Evolutionary conservation across 2,888 invertebrate genomes (phyloP).

Genomic region (Bursaphelenchus okinawaensis): DNA sequence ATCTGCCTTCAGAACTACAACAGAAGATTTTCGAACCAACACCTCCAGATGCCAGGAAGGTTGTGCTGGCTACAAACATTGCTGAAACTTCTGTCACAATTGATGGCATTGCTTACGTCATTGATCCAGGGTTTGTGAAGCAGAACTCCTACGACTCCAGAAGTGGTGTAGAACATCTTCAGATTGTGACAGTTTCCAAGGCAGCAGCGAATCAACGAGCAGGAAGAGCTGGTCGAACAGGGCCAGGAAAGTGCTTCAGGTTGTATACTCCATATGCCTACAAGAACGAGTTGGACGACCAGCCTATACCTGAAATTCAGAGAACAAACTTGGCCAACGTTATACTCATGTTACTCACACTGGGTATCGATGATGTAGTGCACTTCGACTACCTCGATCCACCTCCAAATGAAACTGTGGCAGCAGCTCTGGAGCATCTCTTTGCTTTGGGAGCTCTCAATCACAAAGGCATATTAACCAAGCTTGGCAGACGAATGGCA

Average conservation of each 20-base stretch:
- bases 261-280: slow-evolving; percentile 95
- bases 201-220: slow-evolving; percentile 94
- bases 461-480: slow-evolving; percentile 90
- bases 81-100: slow-evolving; percentile 98
- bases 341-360: slow-evolving; percentile 86
- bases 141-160: slow-evolving; percentile 87
- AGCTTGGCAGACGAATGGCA: slow-evolving; percentile 92
- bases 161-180: slow-evolving; percentile 95
- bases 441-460: slow-evolving; percentile 95
- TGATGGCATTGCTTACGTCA: slow-evolving; percentile 95
- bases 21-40: slow-evolving; percentile 97
- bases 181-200: slow-evolving; percentile 94
- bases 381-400: slow-evolving; percentile 98
- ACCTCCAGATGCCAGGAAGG: slow-evolving; percentile 88
- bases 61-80: slow-evolving; percentile 94
- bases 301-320: slow-evolving; percentile 95
- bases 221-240: slow-evolving; percentile 74
- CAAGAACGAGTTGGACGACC: slow-evolving; percentile 93
- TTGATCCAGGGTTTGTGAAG: slow-evolving; percentile 98
- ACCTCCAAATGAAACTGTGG: slow-evolving; percentile 73
- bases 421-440: slow-evolving; percentile 87
- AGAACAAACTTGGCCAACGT: slow-evolving; percentile 95
- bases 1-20: slow-evolving; percentile 96
- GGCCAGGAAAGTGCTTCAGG: slow-evolving; percentile 96
- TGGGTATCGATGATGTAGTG: slow-evolving; percentile 93